Conservation (phyloP, 2,888 invertebrate genomes). For the Eucriotettix oculatus region DNA sequence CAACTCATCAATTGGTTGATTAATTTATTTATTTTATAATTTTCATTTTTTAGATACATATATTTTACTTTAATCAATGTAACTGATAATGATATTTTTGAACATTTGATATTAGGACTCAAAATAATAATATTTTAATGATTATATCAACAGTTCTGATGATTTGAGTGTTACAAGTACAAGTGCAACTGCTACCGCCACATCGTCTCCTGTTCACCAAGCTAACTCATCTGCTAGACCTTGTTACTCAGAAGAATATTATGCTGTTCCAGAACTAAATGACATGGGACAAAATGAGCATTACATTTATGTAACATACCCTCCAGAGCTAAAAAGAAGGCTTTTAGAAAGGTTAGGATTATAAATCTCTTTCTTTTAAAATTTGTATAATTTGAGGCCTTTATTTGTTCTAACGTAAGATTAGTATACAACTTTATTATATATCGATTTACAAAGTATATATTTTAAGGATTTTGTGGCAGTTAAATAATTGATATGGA, state of each 20-base stretch:
- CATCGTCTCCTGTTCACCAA: slow-evolving; percentile 44
- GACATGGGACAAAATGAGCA: slow-evolving; percentile 28
- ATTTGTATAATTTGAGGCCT: slow-evolving; percentile 22
- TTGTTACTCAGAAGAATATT: slow-evolving; percentile 29
- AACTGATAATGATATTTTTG: no score
- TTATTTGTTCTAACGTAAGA: slow-evolving; percentile 23
- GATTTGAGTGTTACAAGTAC: slow-evolving; percentile 51
- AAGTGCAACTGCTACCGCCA: slow-evolving; percentile 47
- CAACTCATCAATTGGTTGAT: no score
- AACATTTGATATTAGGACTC: no score
- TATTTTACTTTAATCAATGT: no score
- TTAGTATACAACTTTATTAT: neutral
- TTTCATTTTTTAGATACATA: no score
- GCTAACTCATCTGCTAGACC: slow-evolving; percentile 21
- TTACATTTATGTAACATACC: slow-evolving; percentile 78
- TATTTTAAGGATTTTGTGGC: neutral
- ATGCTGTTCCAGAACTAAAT: slow-evolving; percentile 30
- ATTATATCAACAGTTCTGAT: slow-evolving; percentile 35
- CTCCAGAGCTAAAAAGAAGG: slow-evolving; percentile 68
- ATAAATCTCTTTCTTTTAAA: slow-evolving; percentile 21
- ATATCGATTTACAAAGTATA: neutral
- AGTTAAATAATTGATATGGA: neutral
- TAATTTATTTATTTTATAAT: no score
- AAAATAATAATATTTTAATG: no score
- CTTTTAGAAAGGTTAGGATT: slow-evolving; percentile 52